phyloP scores from a whole-genome alignment of 2,113 vertebrate genomes.

The Neofelis nebulosa region DNA sequence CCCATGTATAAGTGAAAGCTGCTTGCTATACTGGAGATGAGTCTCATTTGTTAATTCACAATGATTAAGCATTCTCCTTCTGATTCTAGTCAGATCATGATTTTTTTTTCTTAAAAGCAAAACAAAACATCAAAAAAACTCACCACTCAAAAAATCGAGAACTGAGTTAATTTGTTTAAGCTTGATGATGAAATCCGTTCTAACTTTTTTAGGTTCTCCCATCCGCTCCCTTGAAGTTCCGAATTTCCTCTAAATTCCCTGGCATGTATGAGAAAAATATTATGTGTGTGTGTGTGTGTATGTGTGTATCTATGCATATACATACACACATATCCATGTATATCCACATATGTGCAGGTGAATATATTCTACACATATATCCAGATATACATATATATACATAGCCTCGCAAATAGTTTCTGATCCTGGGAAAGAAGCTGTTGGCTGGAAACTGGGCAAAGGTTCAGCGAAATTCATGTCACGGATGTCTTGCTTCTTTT shows the following conservation, averaged over 20 bases:
- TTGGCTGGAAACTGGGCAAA: conserved; percentile 57
- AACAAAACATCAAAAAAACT: conserved; percentile 64
- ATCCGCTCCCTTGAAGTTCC: conserved; percentile 62
- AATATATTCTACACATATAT: conserved; percentile 76
- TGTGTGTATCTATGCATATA: conserved; percentile 70
- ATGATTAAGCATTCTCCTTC: conserved; percentile 88
- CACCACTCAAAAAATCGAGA: conserved; percentile 82
- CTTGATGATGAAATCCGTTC: conserved; percentile 67
- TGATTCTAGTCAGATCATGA: conserved; percentile 90
- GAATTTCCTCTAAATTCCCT: conserved; percentile 78
- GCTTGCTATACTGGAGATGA: conserved; percentile 90
- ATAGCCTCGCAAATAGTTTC: conserved; percentile 77
- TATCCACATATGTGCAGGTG: conserved; percentile 75
- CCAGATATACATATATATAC: conserved; percentile 78
- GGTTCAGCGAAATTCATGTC: conserved; percentile 41
- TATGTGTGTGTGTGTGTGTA: conserved; percentile 70
- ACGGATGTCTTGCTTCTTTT: neutral
- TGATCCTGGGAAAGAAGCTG: conserved; percentile 44
- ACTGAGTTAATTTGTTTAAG: conserved; percentile 77
- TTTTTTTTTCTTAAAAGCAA: conserved; percentile 80
- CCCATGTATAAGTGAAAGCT: conserved; percentile 89
- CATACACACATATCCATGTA: conserved; percentile 73
- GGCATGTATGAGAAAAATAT: conserved; percentile 78
- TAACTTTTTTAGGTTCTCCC: conserved; percentile 73
- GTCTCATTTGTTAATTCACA: conserved; percentile 86